Base-by-base conservation (phyloP, 2,888 invertebrate species). In the Idaea aversata region DNA sequence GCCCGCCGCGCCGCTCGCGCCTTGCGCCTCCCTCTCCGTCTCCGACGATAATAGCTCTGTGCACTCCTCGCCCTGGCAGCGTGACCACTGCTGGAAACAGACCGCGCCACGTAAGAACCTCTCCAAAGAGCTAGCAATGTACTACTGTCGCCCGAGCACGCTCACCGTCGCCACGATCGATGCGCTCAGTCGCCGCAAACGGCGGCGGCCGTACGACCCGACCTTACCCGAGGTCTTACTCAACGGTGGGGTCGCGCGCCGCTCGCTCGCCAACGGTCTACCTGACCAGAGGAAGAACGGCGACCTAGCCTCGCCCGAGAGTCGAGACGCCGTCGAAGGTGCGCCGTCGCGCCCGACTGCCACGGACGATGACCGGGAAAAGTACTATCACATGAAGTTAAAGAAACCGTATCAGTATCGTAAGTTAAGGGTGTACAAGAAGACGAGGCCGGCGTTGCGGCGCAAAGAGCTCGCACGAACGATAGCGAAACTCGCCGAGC, bases 1-100 rank as follows among this genome's bases (percentile, higher is more conserved):
- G 74, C 86, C 88, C 71, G 83, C 87, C 73, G 80, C 83, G 88
- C 95, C 96, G 72, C 95, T 94, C 69, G 77, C 81, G 72, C 96
- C 96, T 86, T 96, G 96, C 79, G 95, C 96, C 81, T 96, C 97
- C 76, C 95, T 97, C 86, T 97, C 97, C 91, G 97, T 96, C 90
- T 97, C 97, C 81, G 97, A 97, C 93, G 97, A 97, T 90, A 97
- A 97, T 92, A 97, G 97, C 83, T 97, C 97, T 74, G 95, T 97
- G 84, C 97, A 97, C 88, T 97, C 97, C 75, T 97, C 97, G 81
- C 97, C 97, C 70, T 97, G 97, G 97, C 97, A 97, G 90, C 95
- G 97, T 77, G 97, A 97, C 89, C 97, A 97, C 91, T 96, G 96
- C 85, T 97, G 97, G 97, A 97, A 97, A 88, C 97, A 97, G 88